phyloP scores from a whole-genome alignment of 2,797 vertebrate genomes.

The Malacoctenus gilli region DNA sequence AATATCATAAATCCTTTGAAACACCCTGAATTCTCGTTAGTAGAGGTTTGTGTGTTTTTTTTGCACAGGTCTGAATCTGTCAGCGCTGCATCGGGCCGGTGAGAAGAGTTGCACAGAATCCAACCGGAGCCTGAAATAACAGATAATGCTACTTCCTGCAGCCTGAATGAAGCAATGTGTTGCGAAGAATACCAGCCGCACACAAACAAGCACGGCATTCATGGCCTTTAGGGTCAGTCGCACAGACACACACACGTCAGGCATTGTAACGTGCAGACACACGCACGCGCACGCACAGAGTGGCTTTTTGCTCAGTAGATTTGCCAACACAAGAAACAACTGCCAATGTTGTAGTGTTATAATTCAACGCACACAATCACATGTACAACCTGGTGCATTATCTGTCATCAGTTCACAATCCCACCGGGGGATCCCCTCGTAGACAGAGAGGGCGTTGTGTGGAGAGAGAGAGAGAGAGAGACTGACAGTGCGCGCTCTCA shows the following conservation, averaged over 20 bases:
- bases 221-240: constrained; percentile 48
- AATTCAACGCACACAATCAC: not conserved
- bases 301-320: constrained; percentile 26
- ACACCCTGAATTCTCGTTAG: constrained; percentile 55
- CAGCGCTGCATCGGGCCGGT: constrained; percentile 19
- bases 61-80: constrained; percentile 32
- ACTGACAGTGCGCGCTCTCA: constrained; percentile 20
- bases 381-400: constrained; percentile 23
- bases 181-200: constrained; percentile 34
- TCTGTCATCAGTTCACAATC: constrained; percentile 34
- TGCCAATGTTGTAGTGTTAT: not conserved
- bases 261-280: constrained; percentile 25
- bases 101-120: constrained; percentile 36
- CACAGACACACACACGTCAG: constrained; percentile 34
- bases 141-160: constrained; percentile 57
- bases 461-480: constrained; percentile 12
- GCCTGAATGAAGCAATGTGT: constrained; percentile 50
- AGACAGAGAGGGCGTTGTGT: constrained; percentile 49
- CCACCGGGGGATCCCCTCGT: constrained; percentile 4
- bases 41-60: too few relatives aligned
- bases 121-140: constrained; percentile 65
- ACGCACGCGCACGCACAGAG: constrained; percentile 17
- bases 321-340: constrained; percentile 2
- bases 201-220: constrained; percentile 72
- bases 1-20: constrained; percentile 49